A percentile compares a stretch with the other conserved stretches of the same genome.
Evolutionary conservation across 2,113 vertebrate genomes (phyloP).

Genomic region (Pluvialis apricaria): DNA sequence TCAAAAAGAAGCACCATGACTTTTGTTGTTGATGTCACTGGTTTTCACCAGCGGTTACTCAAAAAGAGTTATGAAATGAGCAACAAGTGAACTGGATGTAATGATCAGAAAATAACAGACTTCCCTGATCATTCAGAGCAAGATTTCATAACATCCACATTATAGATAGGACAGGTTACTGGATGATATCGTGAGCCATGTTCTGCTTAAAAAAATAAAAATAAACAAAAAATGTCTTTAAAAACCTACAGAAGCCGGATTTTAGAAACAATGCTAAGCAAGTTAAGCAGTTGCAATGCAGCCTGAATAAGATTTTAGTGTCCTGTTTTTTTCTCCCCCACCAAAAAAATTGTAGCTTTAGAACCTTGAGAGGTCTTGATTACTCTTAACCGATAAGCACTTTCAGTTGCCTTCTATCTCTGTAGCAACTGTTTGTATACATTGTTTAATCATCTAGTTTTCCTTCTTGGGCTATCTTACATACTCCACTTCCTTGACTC

Average conservation of each 20-base stretch:
- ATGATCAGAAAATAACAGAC: neutral
- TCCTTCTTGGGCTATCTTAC: neutral
- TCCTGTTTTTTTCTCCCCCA: neutral
- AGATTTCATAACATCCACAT: neutral
- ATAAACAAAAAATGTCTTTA: neutral
- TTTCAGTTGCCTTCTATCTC: neutral
- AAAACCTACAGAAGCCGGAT: neutral
- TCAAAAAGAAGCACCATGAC: neutral
- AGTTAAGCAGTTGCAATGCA: neutral
- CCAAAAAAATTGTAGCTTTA: neutral
- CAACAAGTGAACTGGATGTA: neutral
- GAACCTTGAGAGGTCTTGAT: neutral
- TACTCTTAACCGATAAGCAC: neutral
- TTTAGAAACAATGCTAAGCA: neutral
- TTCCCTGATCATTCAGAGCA: neutral
- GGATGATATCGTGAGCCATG: rapidly evolving
- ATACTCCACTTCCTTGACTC: neutral
- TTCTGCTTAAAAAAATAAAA: neutral
- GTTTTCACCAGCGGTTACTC: neutral
- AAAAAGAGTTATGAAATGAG: neutral
- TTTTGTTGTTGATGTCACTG: neutral
- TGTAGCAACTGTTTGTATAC: neutral
- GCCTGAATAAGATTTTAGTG: neutral
- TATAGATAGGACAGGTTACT: neutral
- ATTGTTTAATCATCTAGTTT: neutral